phyloP scores from a whole-genome alignment of 1,140 invertebrate genomes.

The Ooceraea biroi region DNA sequence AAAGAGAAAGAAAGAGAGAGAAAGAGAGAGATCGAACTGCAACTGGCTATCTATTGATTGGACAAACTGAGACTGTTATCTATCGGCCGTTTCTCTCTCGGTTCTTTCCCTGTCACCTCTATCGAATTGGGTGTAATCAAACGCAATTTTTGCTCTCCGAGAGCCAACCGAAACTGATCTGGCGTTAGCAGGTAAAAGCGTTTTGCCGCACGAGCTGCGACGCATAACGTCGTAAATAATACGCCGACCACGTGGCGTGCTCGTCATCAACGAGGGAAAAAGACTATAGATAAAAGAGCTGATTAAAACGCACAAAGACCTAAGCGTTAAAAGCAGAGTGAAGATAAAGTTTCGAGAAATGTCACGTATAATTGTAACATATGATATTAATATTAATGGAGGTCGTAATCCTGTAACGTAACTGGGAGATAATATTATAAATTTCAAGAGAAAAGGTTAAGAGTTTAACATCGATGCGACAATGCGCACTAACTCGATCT shows the following conservation, averaged over 20 bases:
- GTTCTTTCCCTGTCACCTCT: background rate
- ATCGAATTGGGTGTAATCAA: slow-evolving; percentile 41
- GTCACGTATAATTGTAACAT: background rate
- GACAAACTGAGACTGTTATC: slow-evolving; percentile 30
- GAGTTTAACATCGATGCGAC: slow-evolving; percentile 1
- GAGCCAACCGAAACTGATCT: background rate
- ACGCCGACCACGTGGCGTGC: background rate
- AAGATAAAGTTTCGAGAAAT: background rate
- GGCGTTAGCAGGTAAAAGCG: background rate
- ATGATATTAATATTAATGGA: no score
- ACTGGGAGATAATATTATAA: no score
- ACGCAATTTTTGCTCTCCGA: slow-evolving; percentile 10
- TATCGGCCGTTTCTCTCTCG: background rate
- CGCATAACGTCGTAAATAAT: background rate
- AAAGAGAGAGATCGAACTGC: slow-evolving; percentile 25
- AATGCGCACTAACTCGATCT: background rate
- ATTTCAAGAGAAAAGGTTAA: no score
- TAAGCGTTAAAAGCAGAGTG: background rate
- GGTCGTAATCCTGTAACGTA: no score
- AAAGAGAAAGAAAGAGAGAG: slow-evolving; percentile 18
- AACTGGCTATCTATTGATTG: slow-evolving; percentile 49
- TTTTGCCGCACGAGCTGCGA: background rate
- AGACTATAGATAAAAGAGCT: background rate
- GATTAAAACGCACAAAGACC: no score
- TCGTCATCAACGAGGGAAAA: background rate